These are phyloP conservation scores for Hippocampus abdominalis DNA, from an alignment of 2,113 vertebrate genomes.

Conservation along the genomic window DNA sequence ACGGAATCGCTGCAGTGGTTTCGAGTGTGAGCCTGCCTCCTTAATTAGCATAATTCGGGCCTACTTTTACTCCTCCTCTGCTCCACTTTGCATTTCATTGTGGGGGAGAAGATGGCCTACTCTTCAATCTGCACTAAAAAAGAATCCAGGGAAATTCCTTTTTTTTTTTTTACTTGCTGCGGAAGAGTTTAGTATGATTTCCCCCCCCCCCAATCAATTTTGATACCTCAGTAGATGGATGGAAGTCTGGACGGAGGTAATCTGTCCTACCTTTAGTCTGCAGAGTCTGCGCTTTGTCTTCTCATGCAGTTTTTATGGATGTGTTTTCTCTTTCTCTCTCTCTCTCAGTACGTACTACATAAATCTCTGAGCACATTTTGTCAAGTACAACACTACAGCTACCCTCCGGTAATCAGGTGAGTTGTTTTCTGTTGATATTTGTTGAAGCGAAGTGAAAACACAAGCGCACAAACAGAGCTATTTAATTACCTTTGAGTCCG, in stretches of 20 bases:
- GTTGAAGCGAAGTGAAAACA: neutral
- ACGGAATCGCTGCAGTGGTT: neutral
- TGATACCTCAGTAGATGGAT: constrained; percentile 6
- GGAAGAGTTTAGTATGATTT: neutral
- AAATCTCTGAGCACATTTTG: neutral
- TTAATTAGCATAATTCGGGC: neutral
- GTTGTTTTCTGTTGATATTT: neutral
- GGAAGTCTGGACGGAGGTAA: neutral
- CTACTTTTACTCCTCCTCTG: constrained; percentile 1
- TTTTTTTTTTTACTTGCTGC: neutral
- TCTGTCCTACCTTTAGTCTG: constrained; percentile 4
- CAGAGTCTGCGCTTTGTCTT: constrained; percentile 5
- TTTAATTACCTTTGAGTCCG: neutral
- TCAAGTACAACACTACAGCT: neutral
- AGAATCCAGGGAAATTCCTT: neutral
- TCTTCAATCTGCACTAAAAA: neutral
- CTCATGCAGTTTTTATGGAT: constrained; percentile 6
- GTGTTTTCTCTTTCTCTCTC: neutral
- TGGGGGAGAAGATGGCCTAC: neutral
- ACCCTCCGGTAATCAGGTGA: neutral
- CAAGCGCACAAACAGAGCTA: neutral
- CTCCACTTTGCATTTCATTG: constrained; percentile 8
- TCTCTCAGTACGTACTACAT: neutral
- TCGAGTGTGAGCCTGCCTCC: neutral
- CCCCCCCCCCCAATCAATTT: neutral